Percentiles rank a stretch among this genome's conserved stretches.
phyloP scores from a whole-genome alignment of 2,797 vertebrate species.

The Phrynocephalus vlangalii region DNA sequence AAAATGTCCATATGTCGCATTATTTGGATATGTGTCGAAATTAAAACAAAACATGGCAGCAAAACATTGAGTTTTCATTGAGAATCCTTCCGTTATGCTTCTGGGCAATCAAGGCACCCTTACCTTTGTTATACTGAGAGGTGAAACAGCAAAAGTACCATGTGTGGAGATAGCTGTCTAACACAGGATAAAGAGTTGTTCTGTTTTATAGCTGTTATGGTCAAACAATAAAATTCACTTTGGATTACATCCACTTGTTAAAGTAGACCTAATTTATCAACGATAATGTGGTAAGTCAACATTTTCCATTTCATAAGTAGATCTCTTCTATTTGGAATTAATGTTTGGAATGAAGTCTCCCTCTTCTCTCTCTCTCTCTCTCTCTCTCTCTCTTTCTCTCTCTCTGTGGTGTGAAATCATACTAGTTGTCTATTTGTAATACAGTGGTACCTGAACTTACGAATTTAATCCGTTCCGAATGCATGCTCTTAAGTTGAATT shows the following conservation, averaged over 20 bases:
- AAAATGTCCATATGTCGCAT: background rate
- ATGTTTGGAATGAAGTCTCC: background rate
- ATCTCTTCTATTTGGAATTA: background rate
- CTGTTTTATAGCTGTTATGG: no score
- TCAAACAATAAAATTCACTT: no score
- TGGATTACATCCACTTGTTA: background rate
- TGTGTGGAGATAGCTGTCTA: background rate
- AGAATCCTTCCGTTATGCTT: background rate
- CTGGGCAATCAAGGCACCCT: constrained; percentile 11
- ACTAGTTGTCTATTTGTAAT: no score
- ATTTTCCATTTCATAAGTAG: background rate
- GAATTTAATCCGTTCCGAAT: no score
- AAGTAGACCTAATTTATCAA: background rate
- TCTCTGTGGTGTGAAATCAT: no score
- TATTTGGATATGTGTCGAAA: background rate
- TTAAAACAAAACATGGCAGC: background rate
- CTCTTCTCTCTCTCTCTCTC: no score
- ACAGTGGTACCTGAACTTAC: no score
- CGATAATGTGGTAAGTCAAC: background rate
- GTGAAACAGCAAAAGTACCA: background rate
- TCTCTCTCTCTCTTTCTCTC: no score
- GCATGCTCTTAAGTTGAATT: no score
- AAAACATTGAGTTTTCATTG: background rate
- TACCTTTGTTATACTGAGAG: constrained; percentile 1
- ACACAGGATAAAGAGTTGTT: background rate